Evolutionary conservation across 2,888 invertebrate genomes (phyloP).

Genomic region (Tetranychus truncatus): DNA sequence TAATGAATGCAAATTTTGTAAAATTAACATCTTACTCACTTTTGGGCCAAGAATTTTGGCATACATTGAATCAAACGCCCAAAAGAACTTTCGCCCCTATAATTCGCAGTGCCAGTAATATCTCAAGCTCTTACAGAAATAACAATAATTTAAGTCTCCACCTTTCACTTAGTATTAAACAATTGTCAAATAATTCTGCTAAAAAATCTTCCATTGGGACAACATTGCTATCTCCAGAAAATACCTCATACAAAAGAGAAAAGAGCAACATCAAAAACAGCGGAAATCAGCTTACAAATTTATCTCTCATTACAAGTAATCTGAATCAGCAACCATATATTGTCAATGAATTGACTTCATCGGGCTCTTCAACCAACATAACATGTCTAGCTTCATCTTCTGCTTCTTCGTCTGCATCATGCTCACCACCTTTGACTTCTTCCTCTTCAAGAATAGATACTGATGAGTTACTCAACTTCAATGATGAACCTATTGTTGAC

Average conservation of each 20-base stretch:
- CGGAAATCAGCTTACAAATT: background rate
- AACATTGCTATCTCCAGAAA: background rate
- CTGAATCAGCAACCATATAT: background rate
- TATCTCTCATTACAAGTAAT: background rate
- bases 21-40: slow-evolving; percentile 73
- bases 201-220: background rate
- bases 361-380: background rate
- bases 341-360: background rate
- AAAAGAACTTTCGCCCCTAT: background rate
- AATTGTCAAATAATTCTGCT: background rate
- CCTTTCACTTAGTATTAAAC: background rate
- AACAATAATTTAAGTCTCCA: background rate
- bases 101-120: background rate
- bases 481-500: slow-evolving; percentile 12
- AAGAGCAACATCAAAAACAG: background rate
- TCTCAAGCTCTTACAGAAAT: background rate
- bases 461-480: background rate
- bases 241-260: background rate
- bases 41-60: slow-evolving; percentile 43
- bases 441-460: background rate
- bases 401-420: background rate
- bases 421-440: background rate
- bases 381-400: background rate
- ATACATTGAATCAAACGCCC: background rate
- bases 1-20: slow-evolving; percentile 69